Base-by-base conservation (phyloP, 2,888 invertebrate genomes). In the Rambutsinella grinnellia region DNA sequence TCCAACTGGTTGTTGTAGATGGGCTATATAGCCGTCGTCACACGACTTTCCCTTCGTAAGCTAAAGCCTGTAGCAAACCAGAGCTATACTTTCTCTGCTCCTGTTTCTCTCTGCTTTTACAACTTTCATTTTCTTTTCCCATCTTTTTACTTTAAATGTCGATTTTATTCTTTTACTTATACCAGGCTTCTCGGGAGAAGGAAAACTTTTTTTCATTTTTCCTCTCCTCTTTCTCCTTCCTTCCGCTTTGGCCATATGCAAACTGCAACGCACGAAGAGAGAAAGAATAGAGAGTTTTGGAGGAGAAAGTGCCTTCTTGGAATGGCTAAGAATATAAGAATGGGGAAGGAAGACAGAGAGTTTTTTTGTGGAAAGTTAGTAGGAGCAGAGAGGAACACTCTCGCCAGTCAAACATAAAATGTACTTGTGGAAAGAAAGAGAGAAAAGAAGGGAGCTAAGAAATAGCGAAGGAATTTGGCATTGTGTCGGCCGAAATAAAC, bases 401-500 rank as follows among this genome's bases (percentile, higher is more conserved):
- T 65, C 65, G 54, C 66, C 49, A 17, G 56, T 56, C 61, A 75
- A n/a, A 68, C 67, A 74, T 65, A 74, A 74, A 47, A 44, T 68
- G 61, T 62, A 62, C 67, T 47, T 56, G 67, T 63, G 68, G 63
- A 65, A 67, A 62, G 60, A 47, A 62, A 27, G 58, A 17, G 19
- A 49, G 49, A 49, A 49, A 49, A 51, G 60, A 54, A n/a, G n/a
- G n/a, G n/a, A n/a, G n/a, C n/a, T n/a, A n/a, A n/a, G n/a, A n/a
- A n/a, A n/a, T n/a, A n/a, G n/a, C n/a, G n/a, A n/a, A n/a, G 63
- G 51, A 68, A 58, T 76, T 76, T 63, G 63, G 36, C 53, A 69
- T 76, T 76, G 75, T 78, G 70, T 75, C 70, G 53, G 67, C 61
- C 36, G 72, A 76, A 78, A 76, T 78, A 80, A 78, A 80, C 80